phyloP scores from a whole-genome alignment of 2,888 invertebrate genomes.

The Cyclophora punctaria region DNA sequence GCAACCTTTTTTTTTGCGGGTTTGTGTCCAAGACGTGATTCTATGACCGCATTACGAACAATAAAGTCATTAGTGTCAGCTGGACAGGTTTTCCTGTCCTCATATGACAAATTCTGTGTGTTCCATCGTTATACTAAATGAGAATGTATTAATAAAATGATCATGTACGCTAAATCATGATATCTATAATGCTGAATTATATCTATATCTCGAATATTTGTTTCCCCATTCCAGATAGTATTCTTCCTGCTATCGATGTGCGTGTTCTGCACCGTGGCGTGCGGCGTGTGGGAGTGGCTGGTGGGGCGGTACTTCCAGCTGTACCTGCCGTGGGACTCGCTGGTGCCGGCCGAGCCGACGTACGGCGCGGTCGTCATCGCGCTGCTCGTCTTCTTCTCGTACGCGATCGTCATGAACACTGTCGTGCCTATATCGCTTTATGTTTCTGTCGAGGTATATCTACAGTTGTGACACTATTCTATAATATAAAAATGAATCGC shows the following conservation, averaged over 20 bases:
- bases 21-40: too few relatives aligned
- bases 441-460: slow-evolving; percentile 89
- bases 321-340: slow-evolving; percentile 95
- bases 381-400: slow-evolving; percentile 98
- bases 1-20: too few relatives aligned
- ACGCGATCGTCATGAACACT: slow-evolving; percentile 99
- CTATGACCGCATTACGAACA: too few relatives aligned
- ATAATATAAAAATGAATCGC: too few relatives aligned
- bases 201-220: neutral
- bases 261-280: slow-evolving; percentile 97
- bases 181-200: too few relatives aligned
- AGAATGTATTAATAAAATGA: too few relatives aligned
- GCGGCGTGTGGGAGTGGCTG: slow-evolving; percentile 98
- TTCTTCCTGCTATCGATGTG: slow-evolving; percentile 98
- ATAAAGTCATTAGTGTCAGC: too few relatives aligned
- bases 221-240: slow-evolving; percentile 85
- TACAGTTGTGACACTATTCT: too few relatives aligned
- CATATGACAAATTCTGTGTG: too few relatives aligned
- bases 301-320: slow-evolving; percentile 92
- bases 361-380: slow-evolving; percentile 94
- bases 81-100: too few relatives aligned
- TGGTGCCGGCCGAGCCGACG: slow-evolving; percentile 88
- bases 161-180: too few relatives aligned
- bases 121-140: too few relatives aligned
- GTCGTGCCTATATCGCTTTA: slow-evolving; percentile 99